Conservation (phyloP, 1,140 invertebrate genomes). For the Temnothorax curvispinosus region DNA sequence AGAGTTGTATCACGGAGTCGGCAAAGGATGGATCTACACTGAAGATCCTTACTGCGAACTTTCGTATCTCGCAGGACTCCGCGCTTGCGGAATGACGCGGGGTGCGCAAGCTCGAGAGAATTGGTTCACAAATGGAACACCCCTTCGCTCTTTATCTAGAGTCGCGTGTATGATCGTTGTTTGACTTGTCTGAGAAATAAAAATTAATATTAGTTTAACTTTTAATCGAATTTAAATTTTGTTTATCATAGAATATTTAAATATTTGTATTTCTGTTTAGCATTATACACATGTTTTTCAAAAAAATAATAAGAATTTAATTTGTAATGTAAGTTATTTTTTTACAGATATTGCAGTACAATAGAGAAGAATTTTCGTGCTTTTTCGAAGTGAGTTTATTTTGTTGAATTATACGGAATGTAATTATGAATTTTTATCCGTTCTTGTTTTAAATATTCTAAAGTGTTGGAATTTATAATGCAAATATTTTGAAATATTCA, state of each 20-base stretch:
- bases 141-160: neutral
- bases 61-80: neutral
- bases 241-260: neutral
- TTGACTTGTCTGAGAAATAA: neutral
- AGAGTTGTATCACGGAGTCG: neutral
- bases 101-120: conserved; percentile 45
- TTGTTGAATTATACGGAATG: neutral
- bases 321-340: neutral
- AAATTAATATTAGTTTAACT: neutral
- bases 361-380: neutral
- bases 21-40: conserved; percentile 41
- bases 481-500: neutral
- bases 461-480: neutral
- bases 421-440: neutral
- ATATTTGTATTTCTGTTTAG: neutral
- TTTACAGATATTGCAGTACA: neutral
- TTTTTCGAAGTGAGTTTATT: neutral
- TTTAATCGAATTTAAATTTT: neutral
- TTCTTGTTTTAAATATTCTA: neutral
- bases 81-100: neutral
- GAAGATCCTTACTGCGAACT: conserved; percentile 20
- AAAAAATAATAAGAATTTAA: neutral
- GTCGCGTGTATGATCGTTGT: neutral
- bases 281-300: neutral
- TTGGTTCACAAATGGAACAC: neutral